Evolutionary conservation across 1,140 invertebrate species (phyloP), one percentile per base, ranked within the genome.

Genomic region (Oreohelix idahoensis): DNA sequence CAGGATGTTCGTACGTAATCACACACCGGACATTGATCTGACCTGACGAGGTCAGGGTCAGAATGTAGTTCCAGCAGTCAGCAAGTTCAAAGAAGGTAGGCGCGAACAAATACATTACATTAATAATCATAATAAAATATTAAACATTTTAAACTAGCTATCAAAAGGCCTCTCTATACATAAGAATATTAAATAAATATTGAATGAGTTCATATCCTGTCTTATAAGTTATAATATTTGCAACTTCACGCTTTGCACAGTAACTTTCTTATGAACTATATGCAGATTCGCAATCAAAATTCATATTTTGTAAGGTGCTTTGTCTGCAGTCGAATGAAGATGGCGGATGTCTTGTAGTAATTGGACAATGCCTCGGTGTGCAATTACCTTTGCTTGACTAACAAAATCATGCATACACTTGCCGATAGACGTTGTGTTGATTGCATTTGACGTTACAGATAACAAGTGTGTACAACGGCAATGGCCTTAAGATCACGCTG

Each of bases 71-170:
- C 45, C n/a, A 42, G 1, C 73, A 29, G 45, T 74, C 23, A 1
- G 38, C 45, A 42, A 39, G 38, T 39, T 49, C 38, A 49, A 42
- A 42, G 73, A 2, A 38, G 29, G 20, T 39, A 4, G 8, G 2
- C 4, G 20, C 38, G 35, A 74, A 74, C 29, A 23, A 74, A 42
- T n/a, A 42, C 38, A n/a, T 11, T 2, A 39, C 20, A 76, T 35
- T 45, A 76, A 76, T 76, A 36, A 49, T 35, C 32, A 35, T 76
- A 53, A 77, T 49, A 51, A 38, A 42, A 39, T 74, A n/a, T 42
- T 74, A 38, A n/a, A 42, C n/a, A n/a, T 39, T 42, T 39, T 74
- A 39, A 42, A 39, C n/a, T 42, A 74, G 38, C 35, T 42, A 49
- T 42, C 42, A 45, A 8, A 45, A 8, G n/a, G 15, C 42, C 42